Percentiles rank a stretch among this genome's conserved stretches.
phyloP scores from a whole-genome alignment of 1,140 invertebrate species.

The Delia radicum region DNA sequence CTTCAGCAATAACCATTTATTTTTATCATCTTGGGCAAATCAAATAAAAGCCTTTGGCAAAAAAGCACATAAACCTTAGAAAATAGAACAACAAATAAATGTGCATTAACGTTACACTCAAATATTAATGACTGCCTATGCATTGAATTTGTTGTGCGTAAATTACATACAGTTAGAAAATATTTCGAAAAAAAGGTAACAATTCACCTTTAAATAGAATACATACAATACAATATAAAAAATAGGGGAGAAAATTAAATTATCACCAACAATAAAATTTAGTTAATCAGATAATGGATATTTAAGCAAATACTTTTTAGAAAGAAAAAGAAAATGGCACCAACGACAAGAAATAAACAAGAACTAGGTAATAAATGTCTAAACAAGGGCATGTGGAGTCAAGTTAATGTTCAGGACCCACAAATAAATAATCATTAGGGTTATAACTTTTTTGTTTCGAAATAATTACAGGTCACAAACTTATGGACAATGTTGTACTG shows the following conservation, averaged over 20 bases:
- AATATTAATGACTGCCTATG: not conserved
- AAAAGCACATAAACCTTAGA: not conserved
- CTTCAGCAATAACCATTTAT: not conserved
- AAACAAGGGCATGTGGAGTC: not conserved
- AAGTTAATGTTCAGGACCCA: not conserved
- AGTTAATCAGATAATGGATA: constrained; percentile 23
- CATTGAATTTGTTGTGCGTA: not conserved
- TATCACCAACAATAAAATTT: constrained; percentile 23
- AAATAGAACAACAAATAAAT: not conserved
- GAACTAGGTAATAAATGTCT: not conserved
- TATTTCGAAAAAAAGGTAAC: not conserved
- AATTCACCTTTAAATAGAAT: not conserved
- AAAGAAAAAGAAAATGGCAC: not conserved
- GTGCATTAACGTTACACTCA: not conserved
- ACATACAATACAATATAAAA: not conserved
- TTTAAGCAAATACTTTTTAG: not conserved
- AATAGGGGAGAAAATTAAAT: not conserved
- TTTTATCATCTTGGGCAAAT: not conserved
- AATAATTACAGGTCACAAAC: too few relatives aligned
- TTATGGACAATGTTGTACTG: too few relatives aligned
- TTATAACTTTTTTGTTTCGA: too few relatives aligned
- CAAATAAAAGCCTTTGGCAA: not conserved
- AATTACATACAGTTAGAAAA: not conserved
- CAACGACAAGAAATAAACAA: not conserved
- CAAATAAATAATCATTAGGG: too few relatives aligned